phyloP scores from a whole-genome alignment of 2,113 vertebrate species.

The Centrocercus urophasianus region DNA sequence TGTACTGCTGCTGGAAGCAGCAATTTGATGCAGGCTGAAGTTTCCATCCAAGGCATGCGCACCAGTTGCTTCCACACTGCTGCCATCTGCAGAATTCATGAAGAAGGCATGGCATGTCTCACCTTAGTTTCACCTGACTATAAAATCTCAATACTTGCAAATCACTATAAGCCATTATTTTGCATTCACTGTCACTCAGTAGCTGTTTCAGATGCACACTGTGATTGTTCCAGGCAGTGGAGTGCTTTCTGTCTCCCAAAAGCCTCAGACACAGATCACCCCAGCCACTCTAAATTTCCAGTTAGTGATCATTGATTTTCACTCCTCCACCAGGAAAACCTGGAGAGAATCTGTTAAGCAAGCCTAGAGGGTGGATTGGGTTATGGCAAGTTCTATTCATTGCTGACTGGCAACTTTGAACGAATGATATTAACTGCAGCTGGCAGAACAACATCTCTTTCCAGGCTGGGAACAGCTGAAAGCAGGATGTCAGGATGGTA shows the following conservation, averaged over 20 bases:
- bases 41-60: background rate
- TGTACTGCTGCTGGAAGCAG: background rate
- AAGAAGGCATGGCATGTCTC: background rate
- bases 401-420: background rate
- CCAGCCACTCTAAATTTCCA: background rate
- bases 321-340: background rate
- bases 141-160: background rate
- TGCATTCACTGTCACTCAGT: background rate
- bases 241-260: background rate
- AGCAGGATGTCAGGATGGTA: background rate
- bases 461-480: background rate
- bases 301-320: background rate
- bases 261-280: background rate
- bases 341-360: background rate
- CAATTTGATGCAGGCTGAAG: background rate
- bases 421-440: background rate
- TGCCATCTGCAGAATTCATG: background rate
- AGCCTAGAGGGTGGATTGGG: background rate
- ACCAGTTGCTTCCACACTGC: background rate
- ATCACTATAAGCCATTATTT: background rate
- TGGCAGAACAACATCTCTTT: background rate
- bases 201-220: background rate
- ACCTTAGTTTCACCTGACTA: background rate
- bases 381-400: background rate
- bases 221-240: background rate